Base-by-base conservation (phyloP, 2,797 vertebrate genomes). In the Morus bassanus region DNA sequence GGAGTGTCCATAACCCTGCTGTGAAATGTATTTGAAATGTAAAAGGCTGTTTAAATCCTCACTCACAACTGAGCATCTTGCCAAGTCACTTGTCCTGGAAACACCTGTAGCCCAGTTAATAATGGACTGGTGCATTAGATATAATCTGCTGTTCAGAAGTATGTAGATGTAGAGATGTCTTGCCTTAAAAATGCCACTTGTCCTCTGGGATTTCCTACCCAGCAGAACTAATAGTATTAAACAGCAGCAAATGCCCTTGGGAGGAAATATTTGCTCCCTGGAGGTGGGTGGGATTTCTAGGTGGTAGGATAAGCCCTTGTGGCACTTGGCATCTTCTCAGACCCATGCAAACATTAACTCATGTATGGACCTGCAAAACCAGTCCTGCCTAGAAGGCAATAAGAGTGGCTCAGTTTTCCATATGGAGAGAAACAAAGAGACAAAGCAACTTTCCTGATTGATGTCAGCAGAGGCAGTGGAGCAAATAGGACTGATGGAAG, bases 261-360 rank as follows among this genome's bases (percentile, higher is more conserved):
- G 65, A 90, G 80, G 85, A 83, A 84, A 67, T 85, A 41, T 2
- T 84, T 85, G 37, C 79, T 86, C 79, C 76, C 73, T 75, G 73
- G 76, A 74, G 70, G 74, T 1, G 1, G n/a, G 50, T 79, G 76
- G 45, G 88, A 78, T 88, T 91, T 89, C 39, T 57, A n/a, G 69
- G 56, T 28, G 48, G 81, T 57, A 59, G 41, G 39, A 80, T 81
- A n/a, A 89, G 60, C 67, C 64, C 59, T 86, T 74, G 68, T 76
- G 69, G 92, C 78, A 60, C 77, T 93, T 91, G 69, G 67, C 57
- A 39, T 91, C 76, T 92, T 84, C 86, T 81, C 73, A 72, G 89
- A 78, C 6, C 80, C 6, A 2, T 35, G 73, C 80, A 65, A 67
- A 84, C 39, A 21, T 51, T 60, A 82, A 63, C 51, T 90, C 25